phyloP scores from a whole-genome alignment of 2,888 invertebrate species.

The Ectemnius cavifrons region DNA sequence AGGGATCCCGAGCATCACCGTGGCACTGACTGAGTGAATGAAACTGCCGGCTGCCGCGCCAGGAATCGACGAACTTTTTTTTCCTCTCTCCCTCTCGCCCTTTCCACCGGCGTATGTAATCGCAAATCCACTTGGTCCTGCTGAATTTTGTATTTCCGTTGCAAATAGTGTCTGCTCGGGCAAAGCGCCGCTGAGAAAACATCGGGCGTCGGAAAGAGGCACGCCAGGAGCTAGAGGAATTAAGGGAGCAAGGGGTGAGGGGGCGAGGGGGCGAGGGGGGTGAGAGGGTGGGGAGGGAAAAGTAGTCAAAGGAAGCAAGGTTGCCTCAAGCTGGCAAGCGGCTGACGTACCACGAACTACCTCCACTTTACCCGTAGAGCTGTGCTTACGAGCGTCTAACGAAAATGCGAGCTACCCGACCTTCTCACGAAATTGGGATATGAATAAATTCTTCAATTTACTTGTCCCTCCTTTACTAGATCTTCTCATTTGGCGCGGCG shows the following conservation, averaged over 20 bases:
- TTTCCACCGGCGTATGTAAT: constrained; percentile 38
- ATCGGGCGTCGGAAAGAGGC: constrained; percentile 37
- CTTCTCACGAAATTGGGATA: constrained; percentile 12
- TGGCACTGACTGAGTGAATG: constrained; percentile 37
- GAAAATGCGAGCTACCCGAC: constrained; percentile 35
- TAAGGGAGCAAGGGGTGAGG: too few relatives aligned
- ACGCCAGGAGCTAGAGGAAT: too few relatives aligned
- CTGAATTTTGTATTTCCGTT: constrained; percentile 56
- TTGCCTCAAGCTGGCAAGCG: constrained; percentile 36
- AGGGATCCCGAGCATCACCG: constrained; percentile 44
- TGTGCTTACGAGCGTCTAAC: constrained; percentile 34
- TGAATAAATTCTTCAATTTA: constrained; percentile 41
- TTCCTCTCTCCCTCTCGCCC: constrained; percentile 9
- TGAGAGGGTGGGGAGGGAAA: too few relatives aligned
- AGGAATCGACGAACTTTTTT: constrained; percentile 34
- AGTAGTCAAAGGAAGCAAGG: constrained; percentile 50
- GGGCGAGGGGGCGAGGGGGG: too few relatives aligned
- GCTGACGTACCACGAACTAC: constrained; percentile 41
- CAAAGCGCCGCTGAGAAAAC: constrained; percentile 25
- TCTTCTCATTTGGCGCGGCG: background rate
- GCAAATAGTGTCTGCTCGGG: constrained; percentile 31
- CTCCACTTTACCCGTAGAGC: constrained; percentile 34
- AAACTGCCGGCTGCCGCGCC: constrained; percentile 27
- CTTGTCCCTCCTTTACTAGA: too few relatives aligned
- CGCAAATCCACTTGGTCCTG: constrained; percentile 38